A percentile compares a stretch with the other conserved stretches of the same genome.
phyloP scores from a whole-genome alignment of 1,140 invertebrate species.

The Phocides pigmalion region DNA sequence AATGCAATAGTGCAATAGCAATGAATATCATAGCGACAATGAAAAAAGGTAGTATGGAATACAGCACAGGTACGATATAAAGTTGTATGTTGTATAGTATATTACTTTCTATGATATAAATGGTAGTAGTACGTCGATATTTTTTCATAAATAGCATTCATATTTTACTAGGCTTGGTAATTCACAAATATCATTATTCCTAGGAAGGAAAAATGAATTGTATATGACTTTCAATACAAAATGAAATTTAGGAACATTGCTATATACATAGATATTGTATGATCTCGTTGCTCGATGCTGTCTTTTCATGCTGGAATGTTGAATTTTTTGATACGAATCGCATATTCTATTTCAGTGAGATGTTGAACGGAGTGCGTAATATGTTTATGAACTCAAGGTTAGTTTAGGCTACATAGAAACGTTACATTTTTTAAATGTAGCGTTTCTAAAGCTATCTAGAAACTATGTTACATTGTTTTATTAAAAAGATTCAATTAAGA shows the following conservation, averaged over 20 bases:
- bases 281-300: background rate
- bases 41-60: no score
- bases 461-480: no score
- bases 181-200: no score
- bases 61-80: no score
- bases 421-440: slow-evolving; percentile 9
- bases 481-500: no score
- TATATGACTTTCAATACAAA: background rate
- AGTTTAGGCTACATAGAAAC: slow-evolving; percentile 18
- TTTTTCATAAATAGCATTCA: background rate
- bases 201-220: no score
- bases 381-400: slow-evolving; percentile 31
- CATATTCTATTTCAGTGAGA: slow-evolving; percentile 26
- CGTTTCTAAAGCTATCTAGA: no score
- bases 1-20: no score
- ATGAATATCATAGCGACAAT: no score
- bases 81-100: no score
- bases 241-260: background rate
- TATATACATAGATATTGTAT: background rate
- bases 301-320: background rate
- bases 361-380: slow-evolving; percentile 27
- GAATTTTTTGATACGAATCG: slow-evolving; percentile 11
- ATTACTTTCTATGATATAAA: no score
- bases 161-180: background rate
- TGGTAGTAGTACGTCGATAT: background rate